Percentiles rank a stretch among this genome's conserved stretches.
phyloP scores from a whole-genome alignment of 2,888 invertebrate species.

The Euclidia mi region DNA sequence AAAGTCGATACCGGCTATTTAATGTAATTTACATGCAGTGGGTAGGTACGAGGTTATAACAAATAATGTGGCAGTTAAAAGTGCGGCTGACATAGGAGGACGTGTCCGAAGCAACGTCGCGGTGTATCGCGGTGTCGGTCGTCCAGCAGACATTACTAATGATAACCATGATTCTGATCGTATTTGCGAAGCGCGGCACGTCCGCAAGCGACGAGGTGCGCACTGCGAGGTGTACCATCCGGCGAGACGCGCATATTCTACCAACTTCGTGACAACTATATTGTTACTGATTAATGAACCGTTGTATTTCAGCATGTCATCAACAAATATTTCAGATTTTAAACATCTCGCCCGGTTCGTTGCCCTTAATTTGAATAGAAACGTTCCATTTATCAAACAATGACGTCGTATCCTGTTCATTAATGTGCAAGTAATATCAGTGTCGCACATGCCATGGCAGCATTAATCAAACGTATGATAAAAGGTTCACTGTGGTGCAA shows the following conservation, averaged over 20 bases:
- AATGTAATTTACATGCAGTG: slow-evolving; percentile 1
- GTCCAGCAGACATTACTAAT: slow-evolving; percentile 47
- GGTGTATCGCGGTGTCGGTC: slow-evolving; percentile 2
- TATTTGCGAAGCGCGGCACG: slow-evolving; percentile 68
- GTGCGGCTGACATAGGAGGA: slow-evolving; percentile 5
- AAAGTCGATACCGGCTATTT: slow-evolving; percentile 6
- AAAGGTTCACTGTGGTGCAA: slow-evolving; percentile 74
- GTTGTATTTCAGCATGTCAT: slow-evolving; percentile 47
- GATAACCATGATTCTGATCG: slow-evolving; percentile 48
- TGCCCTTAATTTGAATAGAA: slow-evolving; percentile 47
- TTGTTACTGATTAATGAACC: slow-evolving; percentile 59
- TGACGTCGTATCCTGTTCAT: slow-evolving; percentile 68
- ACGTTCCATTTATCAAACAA: slow-evolving; percentile 56
- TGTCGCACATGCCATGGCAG: slow-evolving; percentile 74
- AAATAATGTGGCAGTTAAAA: slow-evolving; percentile 1
- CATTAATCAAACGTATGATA: slow-evolving; percentile 84
- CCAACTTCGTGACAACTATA: slow-evolving; percentile 62
- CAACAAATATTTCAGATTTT: slow-evolving; percentile 28
- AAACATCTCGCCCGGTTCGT: slow-evolving; percentile 38
- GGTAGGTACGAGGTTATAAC: not conserved
- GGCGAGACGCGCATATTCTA: slow-evolving; percentile 65
- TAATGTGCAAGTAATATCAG: slow-evolving; percentile 67
- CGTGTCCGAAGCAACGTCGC: slow-evolving; percentile 5
- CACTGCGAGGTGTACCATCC: slow-evolving; percentile 65
- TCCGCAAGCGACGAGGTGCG: slow-evolving; percentile 54